A percentile compares a stretch with the other conserved stretches of the same genome.
Conservation (phyloP, 2,113 vertebrate genomes). For the Vulpes ferrilata region DNA sequence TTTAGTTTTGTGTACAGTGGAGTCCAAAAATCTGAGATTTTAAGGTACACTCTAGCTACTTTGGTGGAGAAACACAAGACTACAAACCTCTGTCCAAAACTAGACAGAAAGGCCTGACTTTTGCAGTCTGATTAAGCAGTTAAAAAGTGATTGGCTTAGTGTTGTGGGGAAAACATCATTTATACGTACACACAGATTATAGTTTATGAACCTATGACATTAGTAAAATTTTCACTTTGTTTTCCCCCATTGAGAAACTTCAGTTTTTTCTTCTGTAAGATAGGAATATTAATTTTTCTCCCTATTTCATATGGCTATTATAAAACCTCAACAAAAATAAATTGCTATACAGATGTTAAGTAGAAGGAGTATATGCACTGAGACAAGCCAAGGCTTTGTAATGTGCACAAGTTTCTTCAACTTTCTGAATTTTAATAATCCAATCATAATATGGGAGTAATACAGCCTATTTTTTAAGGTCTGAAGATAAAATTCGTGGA, state of each 20-base stretch:
- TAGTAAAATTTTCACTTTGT: conserved; percentile 13
- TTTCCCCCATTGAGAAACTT: not conserved
- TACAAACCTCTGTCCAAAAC: not conserved
- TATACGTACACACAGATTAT: not conserved
- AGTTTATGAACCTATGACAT: not conserved
- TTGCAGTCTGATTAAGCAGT: not conserved
- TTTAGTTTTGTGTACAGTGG: not conserved
- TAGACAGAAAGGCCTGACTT: not conserved
- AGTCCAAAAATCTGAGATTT: not conserved
- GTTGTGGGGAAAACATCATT: not conserved
- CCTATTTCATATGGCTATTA: not conserved
- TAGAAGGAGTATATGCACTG: not conserved
- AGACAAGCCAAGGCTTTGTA: not conserved
- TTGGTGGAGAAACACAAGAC: not conserved
- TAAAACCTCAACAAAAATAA: conserved; percentile 38
- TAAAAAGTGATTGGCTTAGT: not conserved
- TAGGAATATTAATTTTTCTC: not conserved
- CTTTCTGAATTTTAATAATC: not conserved
- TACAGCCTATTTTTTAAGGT: not conserved
- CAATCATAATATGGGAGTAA: not conserved
- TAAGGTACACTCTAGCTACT: not conserved
- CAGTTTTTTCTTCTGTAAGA: not conserved
- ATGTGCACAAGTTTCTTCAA: not conserved
- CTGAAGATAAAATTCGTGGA: not conserved
- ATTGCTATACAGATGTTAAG: not conserved